phyloP scores from a whole-genome alignment of 2,888 invertebrate species.

The Taphrorychus bicolor region DNA sequence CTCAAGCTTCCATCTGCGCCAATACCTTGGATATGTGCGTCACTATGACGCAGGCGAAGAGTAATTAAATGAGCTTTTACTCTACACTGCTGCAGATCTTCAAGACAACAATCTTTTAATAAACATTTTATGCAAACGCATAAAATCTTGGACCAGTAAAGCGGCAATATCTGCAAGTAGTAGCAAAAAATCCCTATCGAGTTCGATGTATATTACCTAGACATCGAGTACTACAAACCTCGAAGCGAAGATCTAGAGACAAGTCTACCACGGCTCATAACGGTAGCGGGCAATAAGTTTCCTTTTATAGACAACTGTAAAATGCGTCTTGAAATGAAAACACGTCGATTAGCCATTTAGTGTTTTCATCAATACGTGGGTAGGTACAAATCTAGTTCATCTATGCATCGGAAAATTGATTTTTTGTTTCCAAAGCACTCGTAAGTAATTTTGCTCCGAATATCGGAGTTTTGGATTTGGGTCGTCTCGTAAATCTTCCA shows the following conservation, averaged over 20 bases:
- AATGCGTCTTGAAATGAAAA: constrained; percentile 30
- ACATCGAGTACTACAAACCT: constrained; percentile 37
- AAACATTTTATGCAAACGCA: too few relatives aligned
- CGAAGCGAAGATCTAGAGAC: constrained; percentile 23
- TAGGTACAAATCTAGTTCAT: constrained; percentile 10
- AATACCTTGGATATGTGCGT: too few relatives aligned
- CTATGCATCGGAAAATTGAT: background rate
- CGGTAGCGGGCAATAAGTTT: constrained; percentile 31
- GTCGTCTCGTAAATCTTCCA: too few relatives aligned
- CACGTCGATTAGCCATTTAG: constrained; percentile 8
- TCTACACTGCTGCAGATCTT: too few relatives aligned
- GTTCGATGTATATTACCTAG: constrained; percentile 1
- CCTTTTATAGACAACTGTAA: constrained; percentile 26
- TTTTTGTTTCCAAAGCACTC: background rate
- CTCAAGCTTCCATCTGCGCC: too few relatives aligned
- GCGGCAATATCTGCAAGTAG: background rate
- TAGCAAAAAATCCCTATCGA: background rate
- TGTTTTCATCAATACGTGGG: constrained; percentile 17
- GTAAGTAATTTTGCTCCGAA: background rate
- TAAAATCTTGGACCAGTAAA: too few relatives aligned
- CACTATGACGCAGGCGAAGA: too few relatives aligned
- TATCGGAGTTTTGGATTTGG: too few relatives aligned
- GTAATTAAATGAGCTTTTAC: too few relatives aligned
- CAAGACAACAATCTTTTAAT: too few relatives aligned
- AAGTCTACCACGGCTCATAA: constrained; percentile 17